Base-by-base conservation (phyloP, 2,888 invertebrate species). In the Steinernema hermaphroditum region DNA sequence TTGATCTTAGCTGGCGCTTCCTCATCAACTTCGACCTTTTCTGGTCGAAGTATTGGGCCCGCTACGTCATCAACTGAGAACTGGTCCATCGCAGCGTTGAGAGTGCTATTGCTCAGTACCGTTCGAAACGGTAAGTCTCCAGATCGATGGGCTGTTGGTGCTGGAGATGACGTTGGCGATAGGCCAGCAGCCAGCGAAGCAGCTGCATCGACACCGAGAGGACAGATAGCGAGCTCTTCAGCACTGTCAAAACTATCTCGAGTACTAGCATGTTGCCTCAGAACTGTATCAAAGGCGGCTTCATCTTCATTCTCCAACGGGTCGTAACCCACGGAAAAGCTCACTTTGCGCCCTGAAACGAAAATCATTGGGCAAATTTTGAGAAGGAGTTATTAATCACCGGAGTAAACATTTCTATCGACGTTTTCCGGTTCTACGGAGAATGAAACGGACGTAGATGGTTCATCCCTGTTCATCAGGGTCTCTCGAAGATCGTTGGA, bases 321-420 rank as follows among this genome's bases (percentile, higher is more conserved):
- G 50, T 81, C 81, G 8, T 79, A 74, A 32, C 77, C 78, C 34
- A 81, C 81, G 2, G 78, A 78, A 70, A 81, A 81, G 1, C 75
- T 69, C n/a, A 79, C 71, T 41, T 74, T 70, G 41, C 78, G 73
- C n/a, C 80, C 80, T 74, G 37, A 41, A n/a, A n/a, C n/a, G n/a
- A n/a, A n/a, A 74, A 44, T 29, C 27, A 44, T 41, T 70, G 32
- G 14, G 2, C 24, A 16, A 46, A 46, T 46, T 46, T 46, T 9
- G n/a, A 16, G 46, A 4, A 4, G 6, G 16, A 4, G 16, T 46
- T 16, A 4, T 9, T 46, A 16, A 2, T 46, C n/a, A 46, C 46
- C 46, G 37, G 37, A 8, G 37, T 37, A 37, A 12, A 37, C 12
- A 12, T 50, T 22, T 22, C 12, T 24, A 12, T 50, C 24, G 22